A percentile compares a stretch with the other conserved stretches of the same genome.
Conservation (phyloP, 2,888 invertebrate species). For the Polyommatus iphigenia region DNA sequence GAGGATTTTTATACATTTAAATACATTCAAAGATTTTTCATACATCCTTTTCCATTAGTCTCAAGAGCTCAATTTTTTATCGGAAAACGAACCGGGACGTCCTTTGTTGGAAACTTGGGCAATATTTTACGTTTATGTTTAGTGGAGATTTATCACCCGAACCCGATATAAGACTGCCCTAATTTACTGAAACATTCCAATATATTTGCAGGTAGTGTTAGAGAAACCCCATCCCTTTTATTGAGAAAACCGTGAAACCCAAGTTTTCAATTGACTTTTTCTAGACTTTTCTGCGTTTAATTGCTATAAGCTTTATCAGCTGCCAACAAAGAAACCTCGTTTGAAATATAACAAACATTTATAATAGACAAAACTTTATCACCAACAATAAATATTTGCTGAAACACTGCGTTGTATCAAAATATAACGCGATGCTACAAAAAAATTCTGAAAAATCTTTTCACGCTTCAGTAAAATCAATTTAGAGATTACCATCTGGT, state of each 20-base stretch:
- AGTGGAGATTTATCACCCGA: slow-evolving; percentile 16
- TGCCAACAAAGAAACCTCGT: background rate
- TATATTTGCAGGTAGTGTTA: background rate
- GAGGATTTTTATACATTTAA: no score
- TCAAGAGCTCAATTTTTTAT: slow-evolving; percentile 1
- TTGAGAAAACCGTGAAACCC: background rate
- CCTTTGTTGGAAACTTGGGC: slow-evolving; percentile 8
- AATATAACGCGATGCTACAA: background rate
- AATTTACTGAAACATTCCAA: background rate
- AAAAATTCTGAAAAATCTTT: background rate
- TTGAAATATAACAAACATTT: background rate
- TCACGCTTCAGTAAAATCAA: background rate
- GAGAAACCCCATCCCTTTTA: background rate
- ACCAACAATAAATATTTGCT: no score
- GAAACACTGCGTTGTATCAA: background rate
- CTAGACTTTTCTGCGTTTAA: background rate
- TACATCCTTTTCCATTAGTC: background rate
- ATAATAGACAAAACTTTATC: no score
- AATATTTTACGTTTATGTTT: slow-evolving; percentile 13
- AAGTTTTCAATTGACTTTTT: background rate
- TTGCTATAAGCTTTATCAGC: background rate
- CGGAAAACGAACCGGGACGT: background rate
- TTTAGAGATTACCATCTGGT: slow-evolving; percentile 12
- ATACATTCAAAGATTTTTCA: background rate
- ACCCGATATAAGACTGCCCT: slow-evolving; percentile 7